Conservation (phyloP, 2,797 vertebrate genomes). For the Anabas testudineus region DNA sequence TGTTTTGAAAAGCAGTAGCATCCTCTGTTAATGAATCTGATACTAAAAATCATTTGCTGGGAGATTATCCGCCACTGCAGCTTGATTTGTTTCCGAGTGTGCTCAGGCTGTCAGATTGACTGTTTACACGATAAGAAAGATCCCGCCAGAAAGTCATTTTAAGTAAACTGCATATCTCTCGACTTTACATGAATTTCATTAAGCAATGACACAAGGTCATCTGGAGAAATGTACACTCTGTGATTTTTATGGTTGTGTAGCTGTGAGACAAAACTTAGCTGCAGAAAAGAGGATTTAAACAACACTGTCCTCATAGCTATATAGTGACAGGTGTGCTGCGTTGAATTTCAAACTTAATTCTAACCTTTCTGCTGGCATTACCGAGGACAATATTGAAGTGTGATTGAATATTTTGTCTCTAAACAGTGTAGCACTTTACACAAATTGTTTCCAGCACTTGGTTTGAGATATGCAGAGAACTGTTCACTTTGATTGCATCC, state of each 20-base stretch:
- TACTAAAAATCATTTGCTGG: constrained; percentile 34
- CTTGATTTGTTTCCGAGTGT: constrained; percentile 41
- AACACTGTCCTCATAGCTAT: constrained; percentile 34
- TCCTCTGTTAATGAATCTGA: constrained; percentile 47
- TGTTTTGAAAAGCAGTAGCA: constrained; percentile 11
- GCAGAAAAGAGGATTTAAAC: constrained; percentile 41
- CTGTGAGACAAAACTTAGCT: constrained; percentile 15
- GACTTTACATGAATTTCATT: constrained; percentile 48
- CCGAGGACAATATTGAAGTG: constrained; percentile 40
- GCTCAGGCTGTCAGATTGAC: constrained; percentile 26
- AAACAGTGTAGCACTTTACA: constrained; percentile 53
- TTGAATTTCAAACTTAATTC: constrained; percentile 52
- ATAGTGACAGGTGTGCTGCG: constrained; percentile 20
- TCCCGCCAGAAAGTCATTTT: constrained; percentile 42
- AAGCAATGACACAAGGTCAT: constrained; percentile 48
- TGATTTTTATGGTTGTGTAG: constrained; percentile 41
- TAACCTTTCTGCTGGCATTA: constrained; percentile 65
- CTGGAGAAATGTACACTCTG: constrained; percentile 31
- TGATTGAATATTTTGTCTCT: constrained; percentile 58
- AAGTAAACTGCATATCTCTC: constrained; percentile 40
- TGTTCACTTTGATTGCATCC: constrained; percentile 67
- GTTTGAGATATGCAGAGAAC: constrained; percentile 45
- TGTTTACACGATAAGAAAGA: constrained; percentile 48
- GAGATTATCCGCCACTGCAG: constrained; percentile 42
- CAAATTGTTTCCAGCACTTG: constrained; percentile 50